A percentile compares a stretch with the other conserved stretches of the same genome.
phyloP scores from a whole-genome alignment of 2,888 invertebrate genomes.

The Apamea epomidion region DNA sequence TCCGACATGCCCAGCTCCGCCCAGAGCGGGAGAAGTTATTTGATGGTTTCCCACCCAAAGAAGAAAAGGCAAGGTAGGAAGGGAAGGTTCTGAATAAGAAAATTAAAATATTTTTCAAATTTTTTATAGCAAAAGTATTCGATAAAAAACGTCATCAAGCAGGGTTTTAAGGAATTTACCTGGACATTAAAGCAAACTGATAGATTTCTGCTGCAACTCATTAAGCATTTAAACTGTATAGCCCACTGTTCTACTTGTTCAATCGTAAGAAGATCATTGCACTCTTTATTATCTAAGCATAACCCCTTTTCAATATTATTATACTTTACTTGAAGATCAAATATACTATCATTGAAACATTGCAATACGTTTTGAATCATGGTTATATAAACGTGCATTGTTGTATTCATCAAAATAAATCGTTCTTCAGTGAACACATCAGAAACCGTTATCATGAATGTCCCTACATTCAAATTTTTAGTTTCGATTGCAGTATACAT shows the following conservation, averaged over 20 bases:
- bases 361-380: slow-evolving; percentile 13
- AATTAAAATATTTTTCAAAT: not conserved
- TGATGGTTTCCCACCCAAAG: too few species aligned
- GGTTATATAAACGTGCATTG: slow-evolving; percentile 14
- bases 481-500: not conserved
- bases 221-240: slow-evolving; percentile 24
- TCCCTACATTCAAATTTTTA: too few species aligned
- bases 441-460: too few species aligned
- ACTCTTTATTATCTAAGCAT: not conserved
- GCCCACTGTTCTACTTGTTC: slow-evolving; percentile 26
- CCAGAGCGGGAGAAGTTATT: too few species aligned
- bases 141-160: too few species aligned
- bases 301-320: not conserved
- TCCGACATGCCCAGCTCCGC: too few species aligned
- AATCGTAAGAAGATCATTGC: not conserved
- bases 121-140: too few species aligned
- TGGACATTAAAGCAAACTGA: slow-evolving; percentile 19
- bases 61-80: too few species aligned
- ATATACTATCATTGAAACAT: slow-evolving; percentile 22
- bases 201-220: slow-evolving; percentile 31
- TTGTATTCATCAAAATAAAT: slow-evolving; percentile 17
- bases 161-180: slow-evolving; percentile 14
- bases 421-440: not conserved
- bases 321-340: not conserved
- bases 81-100: not conserved